These are phyloP conservation scores for Pammene aurita DNA, from an alignment of 2,888 invertebrate species.

Conservation along the genomic window DNA sequence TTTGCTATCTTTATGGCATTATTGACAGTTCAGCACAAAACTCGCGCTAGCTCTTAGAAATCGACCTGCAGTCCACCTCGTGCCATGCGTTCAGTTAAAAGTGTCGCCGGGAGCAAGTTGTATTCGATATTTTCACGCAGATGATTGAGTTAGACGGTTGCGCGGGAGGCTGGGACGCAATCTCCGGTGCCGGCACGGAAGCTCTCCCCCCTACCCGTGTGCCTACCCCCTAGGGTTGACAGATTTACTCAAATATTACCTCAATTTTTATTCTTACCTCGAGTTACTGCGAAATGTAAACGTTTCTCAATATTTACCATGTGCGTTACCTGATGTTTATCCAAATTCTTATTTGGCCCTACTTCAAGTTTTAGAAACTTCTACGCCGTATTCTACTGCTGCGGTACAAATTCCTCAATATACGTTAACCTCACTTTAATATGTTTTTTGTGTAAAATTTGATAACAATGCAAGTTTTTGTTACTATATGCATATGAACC, in stretches of 20 bases:
- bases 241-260: conserved; percentile 22
- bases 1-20: no score
- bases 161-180: conserved; percentile 77
- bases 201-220: conserved; percentile 47
- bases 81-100: conserved; percentile 63
- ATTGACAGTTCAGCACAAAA: not conserved
- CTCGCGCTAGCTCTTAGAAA: not conserved
- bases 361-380: not conserved
- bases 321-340: conserved; percentile 2
- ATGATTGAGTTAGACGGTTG: conserved; percentile 78
- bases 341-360: not conserved
- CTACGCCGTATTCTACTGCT: not conserved
- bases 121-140: conserved; percentile 77
- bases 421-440: no score
- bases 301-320: not conserved
- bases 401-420: no score
- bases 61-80: conserved; percentile 53
- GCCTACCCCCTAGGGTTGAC: conserved; percentile 40
- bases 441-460: no score
- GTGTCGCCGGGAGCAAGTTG: conserved; percentile 66
- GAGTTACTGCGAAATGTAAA: not conserved
- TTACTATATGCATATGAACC: no score
- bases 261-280: conserved; percentile 18
- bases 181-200: conserved; percentile 74
- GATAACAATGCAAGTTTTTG: no score